Conservation (phyloP, 2,797 vertebrate genomes). For the Rhabdomys pumilio region DNA sequence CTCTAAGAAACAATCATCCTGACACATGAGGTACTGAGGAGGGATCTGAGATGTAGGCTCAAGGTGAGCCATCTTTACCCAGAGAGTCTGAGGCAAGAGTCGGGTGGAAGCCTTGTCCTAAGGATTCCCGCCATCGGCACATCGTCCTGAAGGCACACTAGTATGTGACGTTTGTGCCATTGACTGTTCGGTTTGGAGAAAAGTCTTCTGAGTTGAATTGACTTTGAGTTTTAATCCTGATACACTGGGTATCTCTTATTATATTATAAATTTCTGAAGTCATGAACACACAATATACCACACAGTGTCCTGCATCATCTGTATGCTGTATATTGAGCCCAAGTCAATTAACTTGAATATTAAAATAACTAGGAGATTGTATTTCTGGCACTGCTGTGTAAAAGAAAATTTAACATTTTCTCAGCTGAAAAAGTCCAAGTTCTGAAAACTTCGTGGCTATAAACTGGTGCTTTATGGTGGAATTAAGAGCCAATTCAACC, state of each 20-base stretch:
- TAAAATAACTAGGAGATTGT: constrained; percentile 62
- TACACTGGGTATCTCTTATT: constrained; percentile 45
- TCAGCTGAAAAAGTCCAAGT: constrained; percentile 62
- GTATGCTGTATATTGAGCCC: background rate
- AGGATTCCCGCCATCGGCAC: background rate
- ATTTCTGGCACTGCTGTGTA: constrained; percentile 46
- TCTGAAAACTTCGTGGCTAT: constrained; percentile 72
- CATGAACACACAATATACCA: background rate
- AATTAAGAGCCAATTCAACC: constrained; percentile 77
- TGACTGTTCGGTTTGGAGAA: background rate
- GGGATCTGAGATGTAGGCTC: background rate
- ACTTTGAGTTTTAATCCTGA: constrained; percentile 36
- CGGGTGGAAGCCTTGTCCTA: background rate
- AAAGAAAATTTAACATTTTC: constrained; percentile 72
- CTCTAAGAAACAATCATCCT: background rate
- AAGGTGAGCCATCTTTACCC: background rate
- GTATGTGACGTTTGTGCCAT: background rate
- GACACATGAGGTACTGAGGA: background rate
- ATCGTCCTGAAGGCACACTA: background rate
- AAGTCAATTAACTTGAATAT: constrained; percentile 42
- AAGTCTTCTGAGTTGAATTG: constrained; percentile 54
- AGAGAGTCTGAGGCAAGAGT: background rate
- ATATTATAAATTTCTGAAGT: constrained; percentile 60
- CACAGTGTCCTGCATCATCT: constrained; percentile 44
- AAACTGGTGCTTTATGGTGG: constrained; percentile 70